A percentile compares a stretch with the other conserved stretches of the same genome.
phyloP scores from a whole-genome alignment of 2,113 vertebrate genomes.

The Daboia siamensis region DNA sequence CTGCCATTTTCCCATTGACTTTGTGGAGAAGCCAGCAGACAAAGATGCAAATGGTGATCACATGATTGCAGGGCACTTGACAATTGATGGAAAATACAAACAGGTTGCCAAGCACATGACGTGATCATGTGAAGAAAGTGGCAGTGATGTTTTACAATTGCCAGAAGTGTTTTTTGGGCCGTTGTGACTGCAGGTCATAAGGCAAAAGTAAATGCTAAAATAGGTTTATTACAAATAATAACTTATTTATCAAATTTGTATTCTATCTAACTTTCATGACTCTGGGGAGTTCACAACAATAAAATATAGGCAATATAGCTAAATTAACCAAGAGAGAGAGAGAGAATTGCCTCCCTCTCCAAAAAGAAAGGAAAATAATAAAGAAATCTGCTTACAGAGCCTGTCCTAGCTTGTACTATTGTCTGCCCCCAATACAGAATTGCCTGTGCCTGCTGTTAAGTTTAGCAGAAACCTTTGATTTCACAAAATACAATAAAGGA shows the following conservation, averaged over 20 bases:
- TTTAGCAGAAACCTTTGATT: background rate
- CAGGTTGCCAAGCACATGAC: background rate
- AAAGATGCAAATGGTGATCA: background rate
- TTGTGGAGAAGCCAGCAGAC: background rate
- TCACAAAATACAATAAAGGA: background rate
- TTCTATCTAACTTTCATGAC: background rate
- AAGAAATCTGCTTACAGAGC: background rate
- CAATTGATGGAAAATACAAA: background rate
- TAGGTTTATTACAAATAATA: background rate
- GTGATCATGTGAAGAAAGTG: background rate
- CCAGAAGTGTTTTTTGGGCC: background rate
- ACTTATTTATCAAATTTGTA: background rate
- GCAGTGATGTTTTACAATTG: background rate
- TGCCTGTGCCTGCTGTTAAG: background rate
- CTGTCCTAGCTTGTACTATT: background rate
- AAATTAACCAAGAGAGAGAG: background rate
- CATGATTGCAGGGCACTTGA: background rate
- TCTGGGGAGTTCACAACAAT: background rate
- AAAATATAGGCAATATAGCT: background rate
- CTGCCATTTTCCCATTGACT: background rate
- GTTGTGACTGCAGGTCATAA: background rate
- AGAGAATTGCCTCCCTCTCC: background rate
- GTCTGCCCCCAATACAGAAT: background rate
- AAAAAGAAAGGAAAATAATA: background rate
- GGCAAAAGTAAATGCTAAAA: background rate